phyloP scores from a whole-genome alignment of 2,113 vertebrate genomes.

The Henicopernis longicauda region DNA sequence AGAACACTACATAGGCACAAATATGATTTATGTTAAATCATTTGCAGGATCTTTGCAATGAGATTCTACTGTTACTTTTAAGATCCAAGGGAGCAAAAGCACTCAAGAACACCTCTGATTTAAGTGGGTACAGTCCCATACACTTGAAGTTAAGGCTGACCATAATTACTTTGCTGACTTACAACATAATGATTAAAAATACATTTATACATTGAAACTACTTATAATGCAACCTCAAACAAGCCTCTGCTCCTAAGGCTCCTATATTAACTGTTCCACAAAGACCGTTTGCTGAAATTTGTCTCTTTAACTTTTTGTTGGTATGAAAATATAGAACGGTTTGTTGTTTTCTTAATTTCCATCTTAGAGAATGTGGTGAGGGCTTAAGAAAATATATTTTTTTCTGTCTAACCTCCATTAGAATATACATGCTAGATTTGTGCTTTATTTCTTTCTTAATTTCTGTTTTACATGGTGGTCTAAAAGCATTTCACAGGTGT shows the following conservation, averaged over 20 bases:
- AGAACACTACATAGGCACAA: neutral
- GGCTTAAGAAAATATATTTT: neutral
- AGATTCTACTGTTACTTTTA: neutral
- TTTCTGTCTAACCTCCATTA: neutral
- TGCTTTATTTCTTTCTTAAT: constrained; percentile 70
- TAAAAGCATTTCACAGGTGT: constrained; percentile 84
- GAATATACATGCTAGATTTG: constrained; percentile 15
- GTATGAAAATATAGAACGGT: neutral
- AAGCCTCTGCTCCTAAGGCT: neutral
- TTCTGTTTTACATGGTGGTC: constrained; percentile 75
- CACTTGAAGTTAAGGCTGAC: neutral
- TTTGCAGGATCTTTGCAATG: neutral
- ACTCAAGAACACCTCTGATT: neutral
- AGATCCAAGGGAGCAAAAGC: neutral
- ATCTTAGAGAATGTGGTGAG: neutral
- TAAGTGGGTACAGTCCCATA: neutral
- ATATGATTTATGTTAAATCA: neutral
- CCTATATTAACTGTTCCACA: neutral
- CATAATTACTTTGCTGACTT: neutral
- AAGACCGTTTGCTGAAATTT: neutral
- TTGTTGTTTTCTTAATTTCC: neutral
- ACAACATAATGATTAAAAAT: neutral
- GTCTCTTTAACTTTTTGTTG: neutral
- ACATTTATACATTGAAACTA: neutral
- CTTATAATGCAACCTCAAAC: neutral